phyloP scores from a whole-genome alignment of 1,140 invertebrate species.

The Hylaeus volcanicus region DNA sequence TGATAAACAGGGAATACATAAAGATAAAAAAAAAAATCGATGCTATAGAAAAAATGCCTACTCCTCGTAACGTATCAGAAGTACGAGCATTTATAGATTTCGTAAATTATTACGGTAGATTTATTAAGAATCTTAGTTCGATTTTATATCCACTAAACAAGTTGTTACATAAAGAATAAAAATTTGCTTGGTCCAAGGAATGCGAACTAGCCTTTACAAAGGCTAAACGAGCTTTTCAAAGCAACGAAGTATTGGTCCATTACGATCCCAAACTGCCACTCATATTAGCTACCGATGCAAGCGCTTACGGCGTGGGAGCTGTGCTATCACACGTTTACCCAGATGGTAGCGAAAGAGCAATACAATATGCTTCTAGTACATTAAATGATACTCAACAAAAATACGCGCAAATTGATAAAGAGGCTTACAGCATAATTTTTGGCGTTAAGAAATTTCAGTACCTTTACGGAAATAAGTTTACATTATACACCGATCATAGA shows the following conservation, averaged over 20 bases:
- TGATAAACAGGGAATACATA: conserved; percentile 22
- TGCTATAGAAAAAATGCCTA: conserved; percentile 26
- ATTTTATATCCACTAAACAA: conserved; percentile 3
- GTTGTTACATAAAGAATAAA: not conserved
- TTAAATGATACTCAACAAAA: conserved; percentile 77
- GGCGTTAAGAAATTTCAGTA: conserved; percentile 59
- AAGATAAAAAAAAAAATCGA: conserved; percentile 25
- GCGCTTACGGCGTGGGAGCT: conserved; percentile 29
- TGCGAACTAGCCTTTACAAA: conserved; percentile 62
- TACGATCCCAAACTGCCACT: conserved; percentile 73
- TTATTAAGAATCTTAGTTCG: conserved; percentile 12
- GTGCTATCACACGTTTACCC: not conserved
- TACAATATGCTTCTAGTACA: conserved; percentile 77
- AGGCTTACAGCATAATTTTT: conserved; percentile 71
- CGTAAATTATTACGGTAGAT: conserved; percentile 8
- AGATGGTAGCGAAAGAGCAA: conserved; percentile 67
- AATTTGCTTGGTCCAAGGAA: conserved; percentile 23
- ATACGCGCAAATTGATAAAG: conserved; percentile 81
- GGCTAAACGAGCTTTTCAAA: conserved; percentile 61
- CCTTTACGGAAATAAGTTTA: conserved; percentile 76
- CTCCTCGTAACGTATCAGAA: conserved; percentile 12
- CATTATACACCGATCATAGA: conserved; percentile 78
- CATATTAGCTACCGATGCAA: conserved; percentile 66
- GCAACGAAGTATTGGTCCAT: conserved; percentile 63
- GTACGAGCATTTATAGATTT: conserved; percentile 4